Base-by-base conservation (phyloP, 1,140 invertebrate species). In the Bombus pascuorum region DNA sequence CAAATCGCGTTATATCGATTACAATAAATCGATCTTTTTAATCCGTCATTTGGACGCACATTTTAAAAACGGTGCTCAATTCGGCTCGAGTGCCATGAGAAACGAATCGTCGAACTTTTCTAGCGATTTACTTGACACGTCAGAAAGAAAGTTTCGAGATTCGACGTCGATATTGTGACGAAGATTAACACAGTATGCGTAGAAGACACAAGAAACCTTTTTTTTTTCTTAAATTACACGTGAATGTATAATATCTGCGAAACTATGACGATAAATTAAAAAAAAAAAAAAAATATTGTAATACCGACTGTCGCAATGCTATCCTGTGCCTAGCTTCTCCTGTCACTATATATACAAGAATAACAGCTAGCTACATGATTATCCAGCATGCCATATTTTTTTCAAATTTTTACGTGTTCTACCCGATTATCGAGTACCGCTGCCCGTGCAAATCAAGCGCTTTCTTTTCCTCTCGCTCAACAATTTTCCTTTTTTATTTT, bases 241-340 rank as follows among this genome's bases (percentile, higher is more conserved):
- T 89, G 91, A 91, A 91, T 90, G 91, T 91, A 92, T 81, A 85
- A 88, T 83, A 86, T 71, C 76, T 89, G 47, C 65, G 76, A 25
- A 32, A 72, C 53, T 71, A 42, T 57, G 78, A 81, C 6, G 57
- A 81, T 18, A 72, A 85, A 59, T 39, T 76, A n/a, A 59, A 47
- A 47, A 47, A 75, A 37, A 57, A 74, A 34, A 32, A 74, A 9
- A 83, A 34, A 68, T 22, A 65, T 80, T 81, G 81, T 83, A 79
- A 88, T 84, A 89, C 65, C 82, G 78, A 94, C 92, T 94, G 91
- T 93, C 91, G 93, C 92, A 93, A 93, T 91, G 93, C 94, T 95
- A 93, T 94, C 93, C 94, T 95, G 92, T 95, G 94, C 94, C 94
- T 94, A 95, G 94, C 95, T 95, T 95, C 95, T 95, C 95, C 95